Evolutionary conservation across 2,797 vertebrate genomes (phyloP).

Genomic region (Oreochromis grahami): DNA sequence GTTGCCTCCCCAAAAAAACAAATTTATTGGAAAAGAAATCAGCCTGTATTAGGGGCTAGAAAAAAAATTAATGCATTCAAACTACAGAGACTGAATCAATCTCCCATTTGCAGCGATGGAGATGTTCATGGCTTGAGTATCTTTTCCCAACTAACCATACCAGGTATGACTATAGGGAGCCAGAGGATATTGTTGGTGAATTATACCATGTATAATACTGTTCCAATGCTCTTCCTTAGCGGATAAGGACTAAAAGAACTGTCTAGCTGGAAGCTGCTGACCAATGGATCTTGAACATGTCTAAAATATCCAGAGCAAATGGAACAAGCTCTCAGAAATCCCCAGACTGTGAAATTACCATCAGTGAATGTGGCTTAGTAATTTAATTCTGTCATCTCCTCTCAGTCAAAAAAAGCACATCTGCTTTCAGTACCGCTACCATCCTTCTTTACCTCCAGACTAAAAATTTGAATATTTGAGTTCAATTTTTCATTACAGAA

Average conservation of each 20-base stretch:
- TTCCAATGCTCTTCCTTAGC: not conserved
- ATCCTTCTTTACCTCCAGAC: not conserved
- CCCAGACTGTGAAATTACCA: slow-evolving; percentile 48
- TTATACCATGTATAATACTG: not conserved
- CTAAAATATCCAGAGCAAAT: slow-evolving; percentile 24
- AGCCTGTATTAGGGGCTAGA: not conserved
- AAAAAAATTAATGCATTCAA: accelerated
- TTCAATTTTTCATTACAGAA: not conserved
- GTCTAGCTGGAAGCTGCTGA: slow-evolving; percentile 14
- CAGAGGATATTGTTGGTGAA: not conserved
- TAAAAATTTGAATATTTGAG: not conserved
- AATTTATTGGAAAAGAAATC: not conserved
- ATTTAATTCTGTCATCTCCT: slow-evolving; percentile 31
- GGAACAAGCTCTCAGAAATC: slow-evolving; percentile 42
- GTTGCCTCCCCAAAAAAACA: accelerated
- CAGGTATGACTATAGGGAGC: not conserved
- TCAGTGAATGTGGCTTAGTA: slow-evolving; percentile 24
- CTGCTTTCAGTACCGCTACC: not conserved
- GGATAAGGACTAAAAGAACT: not conserved
- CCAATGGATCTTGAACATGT: slow-evolving; percentile 24
- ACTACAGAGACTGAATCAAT: not conserved
- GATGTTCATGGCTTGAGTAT: not conserved
- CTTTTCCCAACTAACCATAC: not conserved
- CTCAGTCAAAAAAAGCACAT: slow-evolving; percentile 26
- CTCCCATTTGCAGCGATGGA: not conserved